Conservation (phyloP, 2,888 invertebrate genomes). For the Tenthredo scrophulariae region DNA sequence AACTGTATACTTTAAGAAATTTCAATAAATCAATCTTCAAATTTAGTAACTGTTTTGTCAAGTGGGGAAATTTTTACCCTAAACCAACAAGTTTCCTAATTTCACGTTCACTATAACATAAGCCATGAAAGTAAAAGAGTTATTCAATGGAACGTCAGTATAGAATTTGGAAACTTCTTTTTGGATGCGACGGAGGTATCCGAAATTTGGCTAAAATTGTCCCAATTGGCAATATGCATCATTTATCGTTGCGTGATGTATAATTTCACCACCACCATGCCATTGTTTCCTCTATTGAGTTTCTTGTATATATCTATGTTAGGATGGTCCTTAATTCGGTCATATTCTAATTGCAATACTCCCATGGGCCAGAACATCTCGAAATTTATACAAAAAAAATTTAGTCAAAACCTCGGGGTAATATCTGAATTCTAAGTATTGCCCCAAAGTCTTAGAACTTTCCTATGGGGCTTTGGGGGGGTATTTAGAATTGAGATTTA, state of each 20-base stretch:
- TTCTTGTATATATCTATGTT: neutral
- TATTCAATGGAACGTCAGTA: neutral
- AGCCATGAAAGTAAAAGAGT: neutral
- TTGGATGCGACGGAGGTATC: neutral
- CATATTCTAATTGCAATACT: no score
- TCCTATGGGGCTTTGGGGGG: no score
- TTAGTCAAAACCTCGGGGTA: no score
- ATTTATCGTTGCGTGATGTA: neutral
- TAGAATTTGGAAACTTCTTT: neutral
- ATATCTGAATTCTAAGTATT: no score
- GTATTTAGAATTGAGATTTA: no score
- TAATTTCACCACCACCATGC: neutral
- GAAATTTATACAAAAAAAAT: no score
- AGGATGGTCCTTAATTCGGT: no score
- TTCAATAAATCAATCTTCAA: conserved; percentile 45
- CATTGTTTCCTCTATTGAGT: neutral
- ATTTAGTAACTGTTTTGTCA: conserved; percentile 4
- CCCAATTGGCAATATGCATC: neutral
- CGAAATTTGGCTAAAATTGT: neutral
- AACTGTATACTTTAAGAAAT: neutral
- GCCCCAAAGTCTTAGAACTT: no score
- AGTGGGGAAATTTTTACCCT: neutral
- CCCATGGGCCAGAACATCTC: no score
- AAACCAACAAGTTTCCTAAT: neutral
- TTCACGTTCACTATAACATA: neutral